phyloP scores from a whole-genome alignment of 2,797 vertebrate genomes.

The Sebastes umbrosus region DNA sequence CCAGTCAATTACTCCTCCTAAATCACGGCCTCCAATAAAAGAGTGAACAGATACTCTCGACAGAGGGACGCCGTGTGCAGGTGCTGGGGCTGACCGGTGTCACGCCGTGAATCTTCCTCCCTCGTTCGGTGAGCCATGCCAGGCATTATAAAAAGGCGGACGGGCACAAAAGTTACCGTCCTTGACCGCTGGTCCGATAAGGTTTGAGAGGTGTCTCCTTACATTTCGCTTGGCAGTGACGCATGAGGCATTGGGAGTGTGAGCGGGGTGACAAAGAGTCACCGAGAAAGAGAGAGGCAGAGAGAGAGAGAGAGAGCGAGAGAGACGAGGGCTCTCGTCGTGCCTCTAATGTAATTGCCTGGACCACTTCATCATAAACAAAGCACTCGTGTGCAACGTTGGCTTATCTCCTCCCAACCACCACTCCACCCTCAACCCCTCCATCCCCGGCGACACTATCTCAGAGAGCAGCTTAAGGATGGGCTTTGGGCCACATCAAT shows the following conservation, averaged over 20 bases:
- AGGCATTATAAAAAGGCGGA: conserved; percentile 38
- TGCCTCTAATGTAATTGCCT: conserved; percentile 77
- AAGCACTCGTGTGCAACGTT: conserved; percentile 61
- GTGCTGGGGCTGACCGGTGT: conserved; percentile 41
- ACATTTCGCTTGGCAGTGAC: conserved; percentile 29
- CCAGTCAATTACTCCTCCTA: conserved; percentile 74
- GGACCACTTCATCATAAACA: conserved; percentile 77
- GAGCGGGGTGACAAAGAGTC: conserved; percentile 37
- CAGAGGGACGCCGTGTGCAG: conserved; percentile 47
- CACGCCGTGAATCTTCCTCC: conserved; percentile 58
- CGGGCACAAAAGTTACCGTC: conserved; percentile 44
- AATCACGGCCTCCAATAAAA: conserved; percentile 63
- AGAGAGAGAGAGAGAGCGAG: conserved; percentile 1
- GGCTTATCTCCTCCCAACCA: conserved; percentile 58
- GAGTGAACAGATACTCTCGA: conserved; percentile 50
- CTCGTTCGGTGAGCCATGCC: conserved; percentile 16
- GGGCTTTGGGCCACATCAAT: conserved; percentile 58
- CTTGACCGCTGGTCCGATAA: conserved; percentile 56
- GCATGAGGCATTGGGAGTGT: conserved; percentile 14
- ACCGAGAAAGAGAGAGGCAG: background rate
- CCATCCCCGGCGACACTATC: conserved; percentile 44
- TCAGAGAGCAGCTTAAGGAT: conserved; percentile 49
- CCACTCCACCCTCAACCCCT: conserved; percentile 42
- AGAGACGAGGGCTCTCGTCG: conserved; percentile 23
- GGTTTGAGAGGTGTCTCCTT: conserved; percentile 33